These are phyloP conservation scores for Centruroides vittatus DNA, from an alignment of 1,140 invertebrate genomes.

Conservation along the genomic window DNA sequence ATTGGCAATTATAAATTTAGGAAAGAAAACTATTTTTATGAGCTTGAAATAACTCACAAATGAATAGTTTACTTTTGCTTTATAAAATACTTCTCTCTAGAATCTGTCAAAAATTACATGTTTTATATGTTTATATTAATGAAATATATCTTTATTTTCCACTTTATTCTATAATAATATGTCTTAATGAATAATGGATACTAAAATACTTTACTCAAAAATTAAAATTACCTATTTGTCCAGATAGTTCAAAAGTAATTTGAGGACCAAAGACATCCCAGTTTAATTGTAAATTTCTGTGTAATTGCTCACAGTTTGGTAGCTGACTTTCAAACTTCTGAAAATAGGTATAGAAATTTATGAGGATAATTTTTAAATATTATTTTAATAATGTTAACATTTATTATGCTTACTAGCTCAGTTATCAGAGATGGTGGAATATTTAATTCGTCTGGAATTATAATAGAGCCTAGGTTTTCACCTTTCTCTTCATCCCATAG, in stretches of 20 bases:
- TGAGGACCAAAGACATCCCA: slow-evolving; percentile 27
- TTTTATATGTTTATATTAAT: too few relatives aligned
- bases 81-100: too few relatives aligned
- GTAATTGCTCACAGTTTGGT: slow-evolving; percentile 25
- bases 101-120: too few relatives aligned
- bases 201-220: too few relatives aligned
- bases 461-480: slow-evolving; percentile 80
- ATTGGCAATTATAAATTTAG: too few relatives aligned
- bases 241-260: slow-evolving; percentile 23
- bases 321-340: slow-evolving; percentile 19
- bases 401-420: background rate
- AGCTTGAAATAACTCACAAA: too few relatives aligned
- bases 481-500: slow-evolving; percentile 61
- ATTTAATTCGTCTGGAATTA: slow-evolving; percentile 71
- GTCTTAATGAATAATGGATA: too few relatives aligned
- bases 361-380: background rate
- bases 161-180: too few relatives aligned
- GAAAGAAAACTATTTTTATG: too few relatives aligned
- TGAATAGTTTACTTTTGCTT: too few relatives aligned
- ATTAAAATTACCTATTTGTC: slow-evolving; percentile 18
- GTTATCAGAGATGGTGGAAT: slow-evolving; percentile 48
- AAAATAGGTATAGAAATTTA: background rate
- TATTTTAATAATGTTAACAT: background rate
- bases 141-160: too few relatives aligned
- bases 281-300: slow-evolving; percentile 21